These are phyloP conservation scores for Euwallacea similis DNA, from an alignment of 1,140 invertebrate species.

Conservation along the genomic window DNA sequence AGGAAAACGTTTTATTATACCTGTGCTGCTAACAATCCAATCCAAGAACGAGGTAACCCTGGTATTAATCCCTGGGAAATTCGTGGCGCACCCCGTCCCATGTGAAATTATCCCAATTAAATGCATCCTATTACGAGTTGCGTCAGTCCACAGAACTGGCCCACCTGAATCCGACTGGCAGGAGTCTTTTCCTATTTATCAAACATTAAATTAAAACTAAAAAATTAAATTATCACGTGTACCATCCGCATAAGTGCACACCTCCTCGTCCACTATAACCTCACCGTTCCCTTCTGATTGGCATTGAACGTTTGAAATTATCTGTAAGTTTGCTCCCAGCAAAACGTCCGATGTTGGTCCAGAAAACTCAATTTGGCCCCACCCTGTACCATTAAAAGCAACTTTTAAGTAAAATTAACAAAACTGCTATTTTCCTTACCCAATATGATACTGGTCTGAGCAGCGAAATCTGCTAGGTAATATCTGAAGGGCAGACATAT, in stretches of 20 bases:
- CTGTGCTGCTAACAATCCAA: conserved; percentile 56
- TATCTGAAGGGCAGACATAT: conserved; percentile 69
- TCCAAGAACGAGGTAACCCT: conserved; percentile 56
- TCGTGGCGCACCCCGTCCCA: conserved; percentile 57
- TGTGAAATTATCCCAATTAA: conserved; percentile 60
- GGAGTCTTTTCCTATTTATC: conserved; percentile 55
- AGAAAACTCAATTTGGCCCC: conserved; percentile 63
- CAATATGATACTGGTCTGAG: conserved; percentile 56
- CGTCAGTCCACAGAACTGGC: conserved; percentile 28
- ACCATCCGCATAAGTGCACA: conserved; percentile 67
- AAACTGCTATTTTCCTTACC: conserved; percentile 53
- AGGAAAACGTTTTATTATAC: neutral
- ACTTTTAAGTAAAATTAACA: neutral
- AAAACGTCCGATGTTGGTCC: conserved; percentile 61
- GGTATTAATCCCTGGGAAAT: conserved; percentile 59
- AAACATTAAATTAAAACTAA: neutral
- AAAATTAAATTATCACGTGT: conserved; percentile 47
- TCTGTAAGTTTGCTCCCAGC: conserved; percentile 60
- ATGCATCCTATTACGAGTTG: conserved; percentile 48
- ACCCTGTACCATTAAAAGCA: conserved; percentile 56
- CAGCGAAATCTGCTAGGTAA: conserved; percentile 53
- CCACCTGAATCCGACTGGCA: conserved; percentile 74
- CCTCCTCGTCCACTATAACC: conserved; percentile 53
- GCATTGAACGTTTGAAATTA: conserved; percentile 60
- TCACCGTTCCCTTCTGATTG: neutral